Percentiles rank a stretch among this genome's conserved stretches.
Evolutionary conservation across 2,888 invertebrate species (phyloP).

Genomic region (Eubasilissa splendida): DNA sequence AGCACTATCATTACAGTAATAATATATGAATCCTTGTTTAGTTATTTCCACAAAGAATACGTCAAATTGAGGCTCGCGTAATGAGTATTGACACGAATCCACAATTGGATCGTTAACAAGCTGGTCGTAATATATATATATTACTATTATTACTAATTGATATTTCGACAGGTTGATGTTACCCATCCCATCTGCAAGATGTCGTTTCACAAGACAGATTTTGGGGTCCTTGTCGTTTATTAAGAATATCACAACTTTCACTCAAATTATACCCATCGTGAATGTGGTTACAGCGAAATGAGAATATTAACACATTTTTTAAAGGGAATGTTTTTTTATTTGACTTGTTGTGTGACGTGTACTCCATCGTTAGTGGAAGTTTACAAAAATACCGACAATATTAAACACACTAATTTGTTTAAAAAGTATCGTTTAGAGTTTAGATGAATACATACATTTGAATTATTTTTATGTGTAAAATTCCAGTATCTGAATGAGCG

Average conservation of each 20-base stretch:
- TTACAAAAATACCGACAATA: no score
- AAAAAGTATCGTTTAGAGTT: no score
- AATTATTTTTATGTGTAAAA: no score
- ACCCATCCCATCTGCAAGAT: conserved; percentile 20
- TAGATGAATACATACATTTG: no score
- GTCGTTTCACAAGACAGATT: conserved; percentile 13
- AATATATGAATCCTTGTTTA: not conserved
- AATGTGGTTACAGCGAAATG: not conserved
- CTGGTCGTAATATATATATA: not conserved
- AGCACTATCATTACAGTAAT: conserved; percentile 4
- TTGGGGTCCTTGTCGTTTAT: not conserved
- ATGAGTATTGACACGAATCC: conserved; percentile 26
- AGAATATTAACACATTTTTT: not conserved
- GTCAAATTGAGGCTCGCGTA: not conserved
- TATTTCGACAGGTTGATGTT: conserved; percentile 7
- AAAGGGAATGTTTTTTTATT: no score
- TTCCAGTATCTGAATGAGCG: no score
- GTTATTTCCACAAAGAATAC: conserved; percentile 13
- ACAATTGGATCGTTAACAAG: conserved; percentile 3
- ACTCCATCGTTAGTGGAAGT: no score
- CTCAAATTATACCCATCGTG: no score
- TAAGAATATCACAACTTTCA: no score
- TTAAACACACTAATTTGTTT: no score
- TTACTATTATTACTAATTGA: no score
- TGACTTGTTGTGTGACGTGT: no score